Evolutionary conservation across 2,888 invertebrate species (phyloP), one percentile per base, ranked within the genome.

Genomic region (Biston stratarius): DNA sequence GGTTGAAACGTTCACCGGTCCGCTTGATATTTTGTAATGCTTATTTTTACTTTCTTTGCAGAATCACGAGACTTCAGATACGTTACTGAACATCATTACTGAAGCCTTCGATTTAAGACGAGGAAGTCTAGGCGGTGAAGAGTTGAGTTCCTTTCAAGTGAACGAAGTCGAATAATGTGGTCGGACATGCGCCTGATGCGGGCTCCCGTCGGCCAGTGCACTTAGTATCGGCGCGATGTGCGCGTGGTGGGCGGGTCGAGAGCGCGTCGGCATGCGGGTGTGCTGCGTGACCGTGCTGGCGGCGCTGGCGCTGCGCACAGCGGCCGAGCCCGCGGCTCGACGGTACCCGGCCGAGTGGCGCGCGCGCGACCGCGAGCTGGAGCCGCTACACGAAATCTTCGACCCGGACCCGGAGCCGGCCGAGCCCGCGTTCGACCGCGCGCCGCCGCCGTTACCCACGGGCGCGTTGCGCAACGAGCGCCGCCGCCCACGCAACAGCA

Each of bases 271-370:
- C 81, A 91, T 94, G 94, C 93, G 93, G 76, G 84, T 90, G 84
- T 90, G 88, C 80, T 90, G 88, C 80, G 86, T 91, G 80, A 87
- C 89, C 73, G 87, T 90, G 81, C 82, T 92, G 69, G 91, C 90
- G 79, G 90, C 90, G 86, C 85, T 91, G 75, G 91, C 90, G 83
- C 85, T 92, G 83, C 89, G 90, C 72, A 84, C 88, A 60, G 87
- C 84, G 63, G 89, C 89, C 68, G 94, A 92, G 81, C 85, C 87
- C 64, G 83, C 89, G 75, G 81, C 82, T 77, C 89, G 93, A 75
- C 90, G 87, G 70, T 86, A 86, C 81, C 85, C 87, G 70, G 83
- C 84, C 71, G 89, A 88, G 76, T 86, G 85, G 90, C 88, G 88
- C 80, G 80, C 78, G 51, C 52, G 15, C 7, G 14, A 14, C 73